Conservation (phyloP, 2,888 invertebrate genomes). For the Ferdinandea cuprea region DNA sequence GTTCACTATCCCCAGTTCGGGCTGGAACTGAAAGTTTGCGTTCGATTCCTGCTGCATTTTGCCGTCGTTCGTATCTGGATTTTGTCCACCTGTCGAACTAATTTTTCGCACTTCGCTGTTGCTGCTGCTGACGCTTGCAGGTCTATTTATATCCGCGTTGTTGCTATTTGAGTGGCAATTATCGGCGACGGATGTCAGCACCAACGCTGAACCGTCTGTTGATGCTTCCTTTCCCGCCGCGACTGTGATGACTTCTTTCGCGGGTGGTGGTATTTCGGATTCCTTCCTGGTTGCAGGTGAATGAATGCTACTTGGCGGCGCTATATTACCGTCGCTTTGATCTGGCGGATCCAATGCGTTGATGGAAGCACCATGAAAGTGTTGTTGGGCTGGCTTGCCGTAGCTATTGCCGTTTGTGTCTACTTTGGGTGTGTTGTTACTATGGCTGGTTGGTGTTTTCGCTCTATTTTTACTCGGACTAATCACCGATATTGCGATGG, state of each 20-base stretch:
- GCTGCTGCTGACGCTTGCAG: constrained; percentile 45
- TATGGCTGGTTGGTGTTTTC: constrained; percentile 41
- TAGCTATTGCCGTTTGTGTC: constrained; percentile 67
- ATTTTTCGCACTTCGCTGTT: constrained; percentile 76
- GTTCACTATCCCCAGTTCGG: constrained; percentile 82
- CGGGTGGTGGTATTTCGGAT: constrained; percentile 38
- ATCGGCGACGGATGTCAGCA: constrained; percentile 67
- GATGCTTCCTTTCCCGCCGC: constrained; percentile 48
- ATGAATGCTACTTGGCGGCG: constrained; percentile 22
- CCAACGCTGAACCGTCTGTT: constrained; percentile 56
- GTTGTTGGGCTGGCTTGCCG: constrained; percentile 53
- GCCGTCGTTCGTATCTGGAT: constrained; percentile 65
- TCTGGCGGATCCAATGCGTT: constrained; percentile 76
- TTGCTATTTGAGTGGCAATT: constrained; percentile 70
- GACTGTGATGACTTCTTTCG: constrained; percentile 38
- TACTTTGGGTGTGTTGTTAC: constrained; percentile 57
- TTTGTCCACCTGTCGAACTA: constrained; percentile 70
- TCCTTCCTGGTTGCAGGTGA: constrained; percentile 61
- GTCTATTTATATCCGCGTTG: constrained; percentile 61
- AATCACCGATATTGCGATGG: constrained; percentile 23
- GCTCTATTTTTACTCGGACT: constrained; percentile 54
- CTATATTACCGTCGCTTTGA: constrained; percentile 51
- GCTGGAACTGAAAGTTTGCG: constrained; percentile 82
- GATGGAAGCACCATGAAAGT: constrained; percentile 73
- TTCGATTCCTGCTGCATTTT: constrained; percentile 83